Evolutionary conservation across 2,888 invertebrate species (phyloP).

Genomic region (Biston betularia): DNA sequence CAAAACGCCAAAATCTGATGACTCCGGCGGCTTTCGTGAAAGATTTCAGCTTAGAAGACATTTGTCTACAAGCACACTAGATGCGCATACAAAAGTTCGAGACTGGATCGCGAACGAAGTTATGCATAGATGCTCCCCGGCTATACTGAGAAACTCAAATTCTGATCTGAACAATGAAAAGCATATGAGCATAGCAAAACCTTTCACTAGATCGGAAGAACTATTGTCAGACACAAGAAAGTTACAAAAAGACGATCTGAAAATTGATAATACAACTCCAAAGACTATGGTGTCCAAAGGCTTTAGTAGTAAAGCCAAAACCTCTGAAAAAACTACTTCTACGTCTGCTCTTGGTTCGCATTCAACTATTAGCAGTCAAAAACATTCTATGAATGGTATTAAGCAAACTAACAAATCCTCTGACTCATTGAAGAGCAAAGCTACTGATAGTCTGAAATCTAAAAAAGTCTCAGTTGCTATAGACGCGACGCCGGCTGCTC

Average conservation of each 20-base stretch:
- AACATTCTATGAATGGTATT: constrained; percentile 61
- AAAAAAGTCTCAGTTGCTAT: constrained; percentile 92
- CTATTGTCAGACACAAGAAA: constrained; percentile 70
- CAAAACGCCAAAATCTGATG: constrained; percentile 85
- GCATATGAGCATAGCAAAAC: constrained; percentile 60
- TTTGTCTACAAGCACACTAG: constrained; percentile 92
- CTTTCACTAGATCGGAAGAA: constrained; percentile 80
- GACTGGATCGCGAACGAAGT: constrained; percentile 95
- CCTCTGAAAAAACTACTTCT: constrained; percentile 80
- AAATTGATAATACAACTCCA: constrained; percentile 54
- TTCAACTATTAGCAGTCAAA: constrained; percentile 73
- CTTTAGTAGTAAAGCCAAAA: constrained; percentile 64
- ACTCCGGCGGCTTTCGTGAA: constrained; percentile 85
- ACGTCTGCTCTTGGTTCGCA: constrained; percentile 80
- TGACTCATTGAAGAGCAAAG: constrained; percentile 77
- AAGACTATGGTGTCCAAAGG: constrained; percentile 59
- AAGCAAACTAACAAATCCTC: constrained; percentile 73
- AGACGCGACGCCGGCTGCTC: constrained; percentile 91
- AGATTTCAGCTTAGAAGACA: constrained; percentile 89
- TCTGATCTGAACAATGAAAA: constrained; percentile 70
- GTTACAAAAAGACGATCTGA: constrained; percentile 57
- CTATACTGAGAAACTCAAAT: constrained; percentile 86
- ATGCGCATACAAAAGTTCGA: constrained; percentile 94
- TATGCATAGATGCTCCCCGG: constrained; percentile 90
- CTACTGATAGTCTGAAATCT: constrained; percentile 78